These are phyloP conservation scores for Thalassarche chlororhynchos DNA, from an alignment of 2,113 vertebrate species.

Conservation along the genomic window DNA sequence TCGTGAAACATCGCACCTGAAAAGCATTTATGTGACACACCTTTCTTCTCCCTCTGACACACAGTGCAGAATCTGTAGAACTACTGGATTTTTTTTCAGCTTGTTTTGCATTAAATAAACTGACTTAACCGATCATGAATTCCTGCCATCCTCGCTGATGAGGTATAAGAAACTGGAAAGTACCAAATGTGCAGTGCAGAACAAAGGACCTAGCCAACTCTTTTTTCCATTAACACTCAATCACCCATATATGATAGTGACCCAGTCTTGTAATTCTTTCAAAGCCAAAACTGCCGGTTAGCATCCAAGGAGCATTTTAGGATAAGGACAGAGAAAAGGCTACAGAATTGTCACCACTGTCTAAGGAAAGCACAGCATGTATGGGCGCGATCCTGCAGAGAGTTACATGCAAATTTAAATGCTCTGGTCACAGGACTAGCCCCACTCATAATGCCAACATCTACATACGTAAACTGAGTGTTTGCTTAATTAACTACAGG, in stretches of 20 bases:
- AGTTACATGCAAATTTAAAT: not conserved
- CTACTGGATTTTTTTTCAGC: not conserved
- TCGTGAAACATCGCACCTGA: conserved; percentile 4
- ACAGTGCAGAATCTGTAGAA: not conserved
- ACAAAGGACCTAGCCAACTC: not conserved
- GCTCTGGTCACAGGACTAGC: not conserved
- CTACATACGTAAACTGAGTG: not conserved
- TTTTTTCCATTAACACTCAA: not conserved
- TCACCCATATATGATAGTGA: not conserved
- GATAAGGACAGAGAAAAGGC: not conserved
- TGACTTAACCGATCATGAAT: not conserved
- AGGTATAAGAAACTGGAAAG: not conserved
- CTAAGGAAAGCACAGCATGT: not conserved
- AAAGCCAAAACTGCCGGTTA: not conserved
- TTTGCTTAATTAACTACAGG: not conserved
- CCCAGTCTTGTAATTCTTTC: not conserved
- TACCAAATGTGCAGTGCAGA: not conserved
- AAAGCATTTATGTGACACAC: not conserved
- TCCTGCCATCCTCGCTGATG: not conserved
- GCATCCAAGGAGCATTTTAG: not conserved
- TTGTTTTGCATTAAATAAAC: not conserved
- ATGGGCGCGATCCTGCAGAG: not conserved
- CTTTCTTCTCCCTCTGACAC: not conserved
- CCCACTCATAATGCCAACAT: not conserved
- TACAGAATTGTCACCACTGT: not conserved